Evolutionary conservation across 2,113 vertebrate genomes (phyloP).

Genomic region (Lethenteron reissneri): DNA sequence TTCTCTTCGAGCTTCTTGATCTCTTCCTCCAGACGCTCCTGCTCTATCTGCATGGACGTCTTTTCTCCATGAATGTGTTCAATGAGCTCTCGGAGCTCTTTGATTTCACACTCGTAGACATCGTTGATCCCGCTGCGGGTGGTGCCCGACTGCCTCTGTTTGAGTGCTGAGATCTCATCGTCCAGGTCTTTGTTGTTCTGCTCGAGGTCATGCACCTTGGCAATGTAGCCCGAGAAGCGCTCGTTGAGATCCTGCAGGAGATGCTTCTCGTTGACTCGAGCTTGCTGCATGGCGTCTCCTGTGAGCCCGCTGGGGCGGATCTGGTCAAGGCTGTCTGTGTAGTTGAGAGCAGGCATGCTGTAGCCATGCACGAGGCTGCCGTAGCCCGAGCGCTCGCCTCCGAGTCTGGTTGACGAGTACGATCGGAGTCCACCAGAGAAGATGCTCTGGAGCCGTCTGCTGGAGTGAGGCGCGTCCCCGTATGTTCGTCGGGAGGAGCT

Average conservation of each 20-base stretch:
- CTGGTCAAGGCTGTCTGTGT: no score
- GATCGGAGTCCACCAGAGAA: no score
- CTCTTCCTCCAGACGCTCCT: slow-evolving; percentile 22
- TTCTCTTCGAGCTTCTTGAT: slow-evolving; percentile 16
- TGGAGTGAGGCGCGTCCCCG: no score
- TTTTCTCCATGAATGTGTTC: slow-evolving; percentile 22
- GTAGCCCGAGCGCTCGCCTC: no score
- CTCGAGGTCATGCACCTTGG: slow-evolving; percentile 28
- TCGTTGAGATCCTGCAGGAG: slow-evolving; percentile 25
- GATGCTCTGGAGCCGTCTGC: no score
- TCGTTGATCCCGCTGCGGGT: slow-evolving; percentile 21
- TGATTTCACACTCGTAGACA: slow-evolving; percentile 10
- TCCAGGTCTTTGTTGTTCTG: slow-evolving; percentile 24
- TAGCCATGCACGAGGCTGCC: no score
- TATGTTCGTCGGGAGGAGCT: no score
- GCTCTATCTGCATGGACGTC: slow-evolving; percentile 20
- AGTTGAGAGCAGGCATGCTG: no score
- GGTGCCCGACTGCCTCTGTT: slow-evolving; percentile 15
- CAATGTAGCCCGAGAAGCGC: slow-evolving; percentile 28
- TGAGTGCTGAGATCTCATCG: slow-evolving; percentile 21
- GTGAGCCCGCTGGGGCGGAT: no score
- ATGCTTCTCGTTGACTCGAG: slow-evolving; percentile 19
- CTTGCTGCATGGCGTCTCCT: no score
- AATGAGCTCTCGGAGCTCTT: slow-evolving; percentile 17
- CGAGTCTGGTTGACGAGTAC: no score